Base-by-base conservation (phyloP, 1,140 invertebrate species). In the Bombus waltoni region DNA sequence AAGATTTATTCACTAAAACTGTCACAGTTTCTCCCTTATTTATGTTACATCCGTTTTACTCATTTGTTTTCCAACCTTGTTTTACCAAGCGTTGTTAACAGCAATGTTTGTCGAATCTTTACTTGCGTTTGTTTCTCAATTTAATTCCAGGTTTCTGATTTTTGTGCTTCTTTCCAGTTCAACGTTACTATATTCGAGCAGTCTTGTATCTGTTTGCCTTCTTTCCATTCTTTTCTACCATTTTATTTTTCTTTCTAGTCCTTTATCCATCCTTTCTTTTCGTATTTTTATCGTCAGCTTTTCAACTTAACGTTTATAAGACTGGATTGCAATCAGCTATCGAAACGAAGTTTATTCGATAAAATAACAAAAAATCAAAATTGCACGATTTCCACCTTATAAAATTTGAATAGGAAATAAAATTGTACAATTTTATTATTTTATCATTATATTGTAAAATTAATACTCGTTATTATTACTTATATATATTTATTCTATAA, bases 101-200 rank as follows among this genome's bases (percentile, higher is more conserved):
- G 22, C 72, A 77, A 53, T 42, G 73, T 77, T 83, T 77, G 44
- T 57, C 62, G 38, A 77, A 70, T 77, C 73, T 38, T 77, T 68
- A 44, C 72, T 47, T 28, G 62, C 73, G 62, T 83, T 68, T 83
- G 44, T 47, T 77, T 77, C 18, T 44, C 66, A 59, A 70, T 47
- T 47, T 57, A 44, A 40, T 28, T 57, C 40, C 40, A 11, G 32
- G 38, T 75, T 25, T 38, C 71, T 77, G 75, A 80, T 59, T 71
- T 76, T 74, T 76, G 40, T 59, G 71, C 79, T 72, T 73, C 75
- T 59, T 40, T 88, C 47, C 68, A 66, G 11, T 68, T 28, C 10
- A 32, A 40, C 59, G 72, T 40, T 59, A n/a, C 73, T 44, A 25
- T 65, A 72, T 73, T 11, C n/a, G 22, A 35, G 6, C 32, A 47